A percentile compares a stretch with the other conserved stretches of the same genome.
phyloP scores from a whole-genome alignment of 2,797 vertebrate species.

The Pteronotus mesoamericanus region DNA sequence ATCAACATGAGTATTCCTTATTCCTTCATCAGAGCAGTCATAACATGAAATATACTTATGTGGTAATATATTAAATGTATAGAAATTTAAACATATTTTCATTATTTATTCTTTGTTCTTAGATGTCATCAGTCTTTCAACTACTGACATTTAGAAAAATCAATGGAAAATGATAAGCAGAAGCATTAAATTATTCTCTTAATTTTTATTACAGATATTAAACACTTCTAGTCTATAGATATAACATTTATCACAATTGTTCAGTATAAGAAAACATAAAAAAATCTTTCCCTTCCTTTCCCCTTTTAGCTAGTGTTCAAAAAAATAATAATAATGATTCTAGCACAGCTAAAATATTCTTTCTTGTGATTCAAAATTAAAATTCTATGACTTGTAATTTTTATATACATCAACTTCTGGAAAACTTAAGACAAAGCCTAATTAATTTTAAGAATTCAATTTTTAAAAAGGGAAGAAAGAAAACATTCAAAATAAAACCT shows the following conservation, averaged over 20 bases:
- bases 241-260: not conserved
- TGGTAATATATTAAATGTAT: not conserved
- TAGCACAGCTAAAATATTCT: constrained; percentile 11
- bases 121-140: not conserved
- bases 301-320: not conserved
- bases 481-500: constrained; percentile 14
- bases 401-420: not conserved
- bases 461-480: not conserved
- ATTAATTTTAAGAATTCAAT: not conserved
- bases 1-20: not conserved
- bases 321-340: not conserved
- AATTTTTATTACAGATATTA: not conserved
- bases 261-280: constrained; percentile 2
- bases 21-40: not conserved
- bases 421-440: not conserved
- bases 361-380: constrained; percentile 33
- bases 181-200: not conserved
- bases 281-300: not conserved
- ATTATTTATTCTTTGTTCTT: not conserved
- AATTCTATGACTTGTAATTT: not conserved
- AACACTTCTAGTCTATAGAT: not conserved
- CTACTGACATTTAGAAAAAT: not conserved
- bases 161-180: not conserved
- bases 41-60: not conserved
- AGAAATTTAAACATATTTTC: not conserved